Percentiles rank a stretch among this genome's conserved stretches.
Conservation (phyloP, 2,888 invertebrate genomes). For the Platypus cylindrus region DNA sequence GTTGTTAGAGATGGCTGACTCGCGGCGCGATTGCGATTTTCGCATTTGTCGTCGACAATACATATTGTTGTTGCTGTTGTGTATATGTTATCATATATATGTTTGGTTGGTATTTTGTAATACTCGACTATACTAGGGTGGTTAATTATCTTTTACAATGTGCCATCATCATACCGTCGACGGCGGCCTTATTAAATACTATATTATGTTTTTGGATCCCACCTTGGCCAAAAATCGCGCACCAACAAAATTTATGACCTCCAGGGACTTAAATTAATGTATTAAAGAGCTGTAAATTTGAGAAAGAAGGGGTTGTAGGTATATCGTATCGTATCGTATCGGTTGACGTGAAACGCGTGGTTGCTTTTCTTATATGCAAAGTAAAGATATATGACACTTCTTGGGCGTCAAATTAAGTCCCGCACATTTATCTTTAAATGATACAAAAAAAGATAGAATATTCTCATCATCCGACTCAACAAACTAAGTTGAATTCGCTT, state of each 20-base stretch:
- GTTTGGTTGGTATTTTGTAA: slow-evolving; percentile 35
- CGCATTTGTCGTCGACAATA: slow-evolving; percentile 23
- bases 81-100: slow-evolving; percentile 33
- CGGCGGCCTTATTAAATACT: slow-evolving; percentile 35
- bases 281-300: slow-evolving; percentile 13
- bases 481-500: too few species aligned
- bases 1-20: slow-evolving; percentile 4
- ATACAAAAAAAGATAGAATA: too few species aligned
- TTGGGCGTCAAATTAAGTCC: too few species aligned
- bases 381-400: slow-evolving; percentile 1
- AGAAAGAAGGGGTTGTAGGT: slow-evolving; percentile 9
- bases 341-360: slow-evolving; percentile 14
- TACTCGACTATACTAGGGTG: slow-evolving; percentile 28
- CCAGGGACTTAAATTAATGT: slow-evolving; percentile 10
- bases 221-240: slow-evolving; percentile 32
- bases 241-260: slow-evolving; percentile 29
- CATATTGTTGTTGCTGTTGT: too few species aligned
- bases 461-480: too few species aligned
- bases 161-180: too few species aligned
- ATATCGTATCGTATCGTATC: too few species aligned
- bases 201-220: slow-evolving; percentile 36
- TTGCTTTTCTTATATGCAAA: too few species aligned
- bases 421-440: too few species aligned
- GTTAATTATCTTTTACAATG: slow-evolving; percentile 37
- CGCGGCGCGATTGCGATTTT: slow-evolving; percentile 9